A percentile compares a stretch with the other conserved stretches of the same genome.
Conservation (phyloP, 2,888 invertebrate species). For the Dicranocentrus wangi region DNA sequence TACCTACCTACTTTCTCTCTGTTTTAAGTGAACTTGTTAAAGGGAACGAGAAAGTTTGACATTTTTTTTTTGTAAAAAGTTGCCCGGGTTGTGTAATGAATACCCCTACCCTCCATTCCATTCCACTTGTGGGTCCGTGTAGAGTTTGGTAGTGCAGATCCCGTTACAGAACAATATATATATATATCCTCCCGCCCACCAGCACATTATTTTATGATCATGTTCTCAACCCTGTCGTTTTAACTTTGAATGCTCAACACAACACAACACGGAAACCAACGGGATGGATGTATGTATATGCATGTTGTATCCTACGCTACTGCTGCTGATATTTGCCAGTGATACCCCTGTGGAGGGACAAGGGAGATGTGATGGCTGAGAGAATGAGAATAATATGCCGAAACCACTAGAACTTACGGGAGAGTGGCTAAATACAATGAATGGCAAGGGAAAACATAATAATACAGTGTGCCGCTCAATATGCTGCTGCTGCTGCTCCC, state of each 20-base stretch:
- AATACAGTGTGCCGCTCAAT: neutral
- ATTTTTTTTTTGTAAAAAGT: constrained; percentile 10
- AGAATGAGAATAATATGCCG: too few species aligned
- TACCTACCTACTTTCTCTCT: neutral
- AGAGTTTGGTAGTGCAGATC: neutral
- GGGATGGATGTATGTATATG: too few species aligned
- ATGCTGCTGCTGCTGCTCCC: constrained; percentile 5
- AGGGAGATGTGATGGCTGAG: too few species aligned
- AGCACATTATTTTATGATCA: constrained; percentile 57
- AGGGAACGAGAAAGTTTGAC: neutral
- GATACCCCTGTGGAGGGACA: neutral
- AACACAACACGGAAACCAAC: too few species aligned
- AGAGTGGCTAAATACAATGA: neutral
- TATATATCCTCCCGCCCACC: constrained; percentile 41
- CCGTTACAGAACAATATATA: constrained; percentile 36
- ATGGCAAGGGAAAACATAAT: neutral
- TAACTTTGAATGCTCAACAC: constrained; percentile 4
- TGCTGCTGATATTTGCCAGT: too few species aligned
- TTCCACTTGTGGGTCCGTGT: constrained; percentile 6
- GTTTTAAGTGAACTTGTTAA: too few species aligned
- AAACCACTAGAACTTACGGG: neutral
- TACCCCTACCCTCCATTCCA: neutral
- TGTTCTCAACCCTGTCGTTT: constrained; percentile 47
- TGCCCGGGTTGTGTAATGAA: neutral
- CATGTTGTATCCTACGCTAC: too few species aligned